Percentiles rank a stretch among this genome's conserved stretches.
Conservation (phyloP, 2,797 vertebrate species). For the Mormyrus proboscirostris region DNA sequence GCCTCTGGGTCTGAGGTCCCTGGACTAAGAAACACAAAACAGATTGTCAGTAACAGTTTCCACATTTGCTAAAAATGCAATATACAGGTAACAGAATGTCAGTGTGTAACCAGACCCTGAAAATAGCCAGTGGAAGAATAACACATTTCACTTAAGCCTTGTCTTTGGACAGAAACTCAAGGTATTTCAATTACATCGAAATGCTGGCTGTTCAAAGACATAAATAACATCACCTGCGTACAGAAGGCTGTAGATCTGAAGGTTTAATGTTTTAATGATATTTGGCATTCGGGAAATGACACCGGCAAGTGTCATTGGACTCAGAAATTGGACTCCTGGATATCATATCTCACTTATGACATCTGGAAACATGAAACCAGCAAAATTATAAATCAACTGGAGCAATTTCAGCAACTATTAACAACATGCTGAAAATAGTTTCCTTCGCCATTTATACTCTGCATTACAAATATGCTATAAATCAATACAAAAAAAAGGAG, state of each 20-base stretch:
- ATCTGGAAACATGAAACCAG: background rate
- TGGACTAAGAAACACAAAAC: background rate
- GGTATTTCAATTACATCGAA: background rate
- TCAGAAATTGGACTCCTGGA: background rate
- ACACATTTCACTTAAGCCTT: background rate
- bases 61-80: conserved; percentile 2
- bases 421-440: background rate
- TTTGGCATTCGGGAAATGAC: background rate
- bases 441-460: background rate
- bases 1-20: background rate
- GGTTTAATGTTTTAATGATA: background rate
- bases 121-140: background rate
- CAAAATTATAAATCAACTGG: background rate
- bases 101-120: background rate
- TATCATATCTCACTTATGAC: background rate
- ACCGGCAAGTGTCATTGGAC: background rate
- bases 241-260: background rate
- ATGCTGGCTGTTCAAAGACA: background rate
- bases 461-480: background rate
- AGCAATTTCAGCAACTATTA: conserved; percentile 5
- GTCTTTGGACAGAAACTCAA: background rate
- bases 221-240: background rate
- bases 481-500: background rate
- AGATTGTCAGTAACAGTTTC: background rate
- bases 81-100: background rate